phyloP scores from a whole-genome alignment of 2,888 invertebrate genomes.

The Cheilosia soror region DNA sequence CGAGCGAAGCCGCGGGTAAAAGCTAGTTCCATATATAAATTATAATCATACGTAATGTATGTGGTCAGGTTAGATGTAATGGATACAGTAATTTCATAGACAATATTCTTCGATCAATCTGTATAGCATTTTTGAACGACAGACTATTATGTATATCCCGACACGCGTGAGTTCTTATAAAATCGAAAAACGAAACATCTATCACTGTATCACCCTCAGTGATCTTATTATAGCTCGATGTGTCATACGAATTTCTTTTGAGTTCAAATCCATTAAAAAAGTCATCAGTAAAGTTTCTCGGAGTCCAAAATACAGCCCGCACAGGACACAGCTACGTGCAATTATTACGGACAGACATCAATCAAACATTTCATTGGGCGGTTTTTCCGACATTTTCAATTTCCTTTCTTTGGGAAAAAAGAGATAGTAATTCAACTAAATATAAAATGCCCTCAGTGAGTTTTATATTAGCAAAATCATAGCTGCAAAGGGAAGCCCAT shows the following conservation, averaged over 20 bases:
- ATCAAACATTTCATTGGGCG: slow-evolving; percentile 49
- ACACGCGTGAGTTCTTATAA: too few species aligned
- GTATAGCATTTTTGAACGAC: too few species aligned
- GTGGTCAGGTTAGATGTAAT: too few species aligned
- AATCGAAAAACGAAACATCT: too few species aligned
- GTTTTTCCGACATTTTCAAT: slow-evolving; percentile 55
- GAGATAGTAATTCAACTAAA: slow-evolving; percentile 29
- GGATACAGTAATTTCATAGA: too few species aligned
- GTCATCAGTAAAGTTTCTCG: background rate
- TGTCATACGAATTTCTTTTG: background rate
- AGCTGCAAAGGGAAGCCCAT: slow-evolving; percentile 47
- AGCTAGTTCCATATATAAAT: too few species aligned
- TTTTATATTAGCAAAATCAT: slow-evolving; percentile 51
- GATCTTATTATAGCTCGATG: too few species aligned
- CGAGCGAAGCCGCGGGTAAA: too few species aligned
- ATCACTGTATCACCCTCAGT: too few species aligned
- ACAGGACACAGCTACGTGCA: slow-evolving; percentile 11
- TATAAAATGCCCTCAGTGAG: slow-evolving; percentile 31
- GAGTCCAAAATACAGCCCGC: background rate
- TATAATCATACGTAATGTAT: too few species aligned
- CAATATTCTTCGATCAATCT: too few species aligned
- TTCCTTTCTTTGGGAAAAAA: slow-evolving; percentile 49
- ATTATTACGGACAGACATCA: slow-evolving; percentile 53
- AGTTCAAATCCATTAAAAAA: background rate
- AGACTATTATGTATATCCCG: too few species aligned